Evolutionary conservation across 2,888 invertebrate genomes (phyloP).

Genomic region (Ferdinandea cuprea): DNA sequence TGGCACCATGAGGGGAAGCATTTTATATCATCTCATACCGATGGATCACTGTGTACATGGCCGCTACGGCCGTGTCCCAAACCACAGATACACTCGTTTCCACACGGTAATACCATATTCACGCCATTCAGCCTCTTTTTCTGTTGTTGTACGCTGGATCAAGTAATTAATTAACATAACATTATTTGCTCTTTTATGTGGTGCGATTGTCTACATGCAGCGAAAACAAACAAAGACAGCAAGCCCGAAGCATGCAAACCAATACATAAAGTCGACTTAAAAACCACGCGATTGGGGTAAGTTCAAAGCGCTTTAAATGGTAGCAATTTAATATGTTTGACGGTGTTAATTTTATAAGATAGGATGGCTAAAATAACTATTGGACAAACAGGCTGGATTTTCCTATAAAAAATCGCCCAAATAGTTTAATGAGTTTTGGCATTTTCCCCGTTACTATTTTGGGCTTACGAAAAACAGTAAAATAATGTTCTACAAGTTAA

Average conservation of each 20-base stretch:
- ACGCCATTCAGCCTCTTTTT: neutral
- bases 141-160: too few species aligned
- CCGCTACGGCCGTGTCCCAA: constrained; percentile 89
- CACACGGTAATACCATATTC: constrained; percentile 89
- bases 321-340: too few species aligned
- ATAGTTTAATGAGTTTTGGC: too few species aligned
- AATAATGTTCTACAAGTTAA: too few species aligned
- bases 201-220: constrained; percentile 84
- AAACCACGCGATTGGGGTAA: constrained; percentile 92
- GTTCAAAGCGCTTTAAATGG: constrained; percentile 74
- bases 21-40: constrained; percentile 97
- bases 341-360: too few species aligned
- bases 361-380: too few species aligned
- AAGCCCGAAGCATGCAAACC: constrained; percentile 96
- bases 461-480: too few species aligned
- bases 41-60: constrained; percentile 98
- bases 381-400: too few species aligned
- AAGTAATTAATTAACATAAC: too few species aligned
- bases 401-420: too few species aligned
- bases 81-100: constrained; percentile 92
- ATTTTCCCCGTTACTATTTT: too few species aligned
- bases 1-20: constrained; percentile 99
- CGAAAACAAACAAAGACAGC: constrained; percentile 95
- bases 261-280: constrained; percentile 98
- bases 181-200: constrained; percentile 26